phyloP scores from a whole-genome alignment of 2,888 invertebrate species.

The Conchocele bisecta region DNA sequence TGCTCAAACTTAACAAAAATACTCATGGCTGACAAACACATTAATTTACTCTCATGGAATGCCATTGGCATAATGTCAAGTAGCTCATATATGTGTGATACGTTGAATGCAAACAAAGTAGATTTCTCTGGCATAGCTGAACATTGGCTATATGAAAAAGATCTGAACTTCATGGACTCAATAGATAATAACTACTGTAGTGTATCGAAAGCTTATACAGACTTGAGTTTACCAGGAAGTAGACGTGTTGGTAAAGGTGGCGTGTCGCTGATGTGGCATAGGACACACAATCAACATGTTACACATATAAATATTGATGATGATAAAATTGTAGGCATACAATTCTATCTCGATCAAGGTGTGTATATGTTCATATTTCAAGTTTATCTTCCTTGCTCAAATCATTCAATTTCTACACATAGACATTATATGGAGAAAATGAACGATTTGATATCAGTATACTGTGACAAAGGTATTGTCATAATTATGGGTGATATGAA shows the following conservation, averaged over 20 bases:
- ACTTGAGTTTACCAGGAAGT: neutral
- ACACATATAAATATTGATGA: neutral
- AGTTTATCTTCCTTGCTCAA: neutral
- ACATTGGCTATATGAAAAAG: constrained; percentile 12
- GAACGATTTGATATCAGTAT: neutral
- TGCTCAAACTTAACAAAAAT: no score
- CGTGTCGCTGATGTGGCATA: constrained; percentile 19
- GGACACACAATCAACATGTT: neutral
- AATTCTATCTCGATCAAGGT: neutral
- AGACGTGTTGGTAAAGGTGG: constrained; percentile 21
- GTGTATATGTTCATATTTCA: neutral
- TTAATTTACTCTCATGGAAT: constrained; percentile 10
- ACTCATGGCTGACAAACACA: neutral
- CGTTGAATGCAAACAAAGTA: neutral
- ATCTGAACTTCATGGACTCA: neutral
- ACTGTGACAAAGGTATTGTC: constrained; percentile 2
- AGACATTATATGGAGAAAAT: neutral
- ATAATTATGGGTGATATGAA: constrained; percentile 2
- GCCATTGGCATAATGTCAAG: constrained; percentile 12
- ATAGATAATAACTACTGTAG: neutral
- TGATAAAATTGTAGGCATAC: neutral
- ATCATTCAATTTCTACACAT: neutral
- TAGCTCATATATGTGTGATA: neutral
- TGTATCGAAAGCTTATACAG: neutral
- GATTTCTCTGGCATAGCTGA: constrained; percentile 16